phyloP scores from a whole-genome alignment of 2,888 invertebrate genomes.

The Drosophila kambysellisi region DNA sequence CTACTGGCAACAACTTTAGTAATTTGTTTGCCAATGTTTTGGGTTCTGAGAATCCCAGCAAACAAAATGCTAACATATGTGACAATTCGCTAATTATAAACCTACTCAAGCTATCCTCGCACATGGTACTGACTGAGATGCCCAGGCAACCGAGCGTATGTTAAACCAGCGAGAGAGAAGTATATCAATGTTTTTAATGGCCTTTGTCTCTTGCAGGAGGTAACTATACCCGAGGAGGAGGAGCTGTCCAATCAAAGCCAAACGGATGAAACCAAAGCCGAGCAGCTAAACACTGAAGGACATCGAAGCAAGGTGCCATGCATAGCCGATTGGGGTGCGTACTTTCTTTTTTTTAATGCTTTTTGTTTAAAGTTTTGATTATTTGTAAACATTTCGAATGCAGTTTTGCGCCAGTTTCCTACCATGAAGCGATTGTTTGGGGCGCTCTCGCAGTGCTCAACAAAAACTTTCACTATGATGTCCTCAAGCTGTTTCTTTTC shows the following conservation, averaged over 20 bases:
- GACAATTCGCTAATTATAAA: slow-evolving; percentile 90
- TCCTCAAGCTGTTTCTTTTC: slow-evolving; percentile 86
- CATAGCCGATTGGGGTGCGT: slow-evolving; percentile 90
- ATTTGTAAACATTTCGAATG: slow-evolving; percentile 13
- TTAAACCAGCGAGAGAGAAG: not conserved
- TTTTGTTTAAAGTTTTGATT: not conserved
- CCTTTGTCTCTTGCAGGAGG: slow-evolving; percentile 68
- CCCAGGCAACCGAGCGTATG: slow-evolving; percentile 85
- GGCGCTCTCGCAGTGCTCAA: slow-evolving; percentile 91
- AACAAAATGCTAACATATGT: slow-evolving; percentile 89
- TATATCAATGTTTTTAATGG: not conserved
- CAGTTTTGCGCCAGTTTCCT: slow-evolving; percentile 90
- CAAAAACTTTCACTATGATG: slow-evolving; percentile 89
- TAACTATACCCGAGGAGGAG: slow-evolving; percentile 85
- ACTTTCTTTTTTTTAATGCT: not conserved
- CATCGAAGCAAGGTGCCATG: slow-evolving; percentile 88
- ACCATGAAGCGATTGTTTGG: slow-evolving; percentile 94
- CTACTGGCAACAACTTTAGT: slow-evolving; percentile 88
- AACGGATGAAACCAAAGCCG: slow-evolving; percentile 95
- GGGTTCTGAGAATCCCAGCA: slow-evolving; percentile 87
- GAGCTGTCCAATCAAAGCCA: slow-evolving; percentile 86
- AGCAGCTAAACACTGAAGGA: slow-evolving; percentile 86
- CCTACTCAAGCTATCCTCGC: slow-evolving; percentile 89
- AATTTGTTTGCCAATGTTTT: slow-evolving; percentile 91
- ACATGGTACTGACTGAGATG: slow-evolving; percentile 88